A percentile compares a stretch with the other conserved stretches of the same genome.
phyloP scores from a whole-genome alignment of 2,113 vertebrate genomes.

The Pteropus alecto region DNA sequence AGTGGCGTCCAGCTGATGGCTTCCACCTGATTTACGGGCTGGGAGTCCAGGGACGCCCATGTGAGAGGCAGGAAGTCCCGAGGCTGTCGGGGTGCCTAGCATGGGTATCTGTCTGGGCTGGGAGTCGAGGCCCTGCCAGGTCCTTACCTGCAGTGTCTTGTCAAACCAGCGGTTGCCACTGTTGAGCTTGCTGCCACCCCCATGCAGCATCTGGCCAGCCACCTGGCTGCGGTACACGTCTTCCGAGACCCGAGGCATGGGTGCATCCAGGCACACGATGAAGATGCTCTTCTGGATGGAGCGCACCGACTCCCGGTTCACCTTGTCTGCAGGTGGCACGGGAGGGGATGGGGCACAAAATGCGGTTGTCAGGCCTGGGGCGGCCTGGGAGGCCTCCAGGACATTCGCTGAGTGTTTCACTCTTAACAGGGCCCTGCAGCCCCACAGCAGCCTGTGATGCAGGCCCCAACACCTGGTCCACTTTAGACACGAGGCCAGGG shows the following conservation, averaged over 20 bases:
- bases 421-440: neutral
- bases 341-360: neutral
- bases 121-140: fast-evolving
- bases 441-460: neutral
- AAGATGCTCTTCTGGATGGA: conserved; percentile 97
- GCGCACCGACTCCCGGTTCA: conserved; percentile 95
- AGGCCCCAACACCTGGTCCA: neutral
- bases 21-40: conserved; percentile 35
- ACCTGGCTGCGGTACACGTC: conserved; percentile 90
- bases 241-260: conserved; percentile 90
- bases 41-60: neutral
- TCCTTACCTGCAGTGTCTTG: conserved; percentile 93
- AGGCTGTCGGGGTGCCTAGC: fast-evolving
- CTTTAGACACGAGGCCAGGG: neutral
- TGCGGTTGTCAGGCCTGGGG: neutral
- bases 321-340: conserved; percentile 87
- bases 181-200: conserved; percentile 93
- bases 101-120: neutral
- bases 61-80: neutral
- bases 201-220: conserved; percentile 95
- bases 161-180: conserved; percentile 99
- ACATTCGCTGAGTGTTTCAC: fast-evolving
- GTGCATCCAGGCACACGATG: conserved; percentile 92
- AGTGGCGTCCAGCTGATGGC: neutral
- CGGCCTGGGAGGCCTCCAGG: neutral